Base-by-base conservation (phyloP, 1,140 invertebrate genomes). In the Bombyx mori region DNA sequence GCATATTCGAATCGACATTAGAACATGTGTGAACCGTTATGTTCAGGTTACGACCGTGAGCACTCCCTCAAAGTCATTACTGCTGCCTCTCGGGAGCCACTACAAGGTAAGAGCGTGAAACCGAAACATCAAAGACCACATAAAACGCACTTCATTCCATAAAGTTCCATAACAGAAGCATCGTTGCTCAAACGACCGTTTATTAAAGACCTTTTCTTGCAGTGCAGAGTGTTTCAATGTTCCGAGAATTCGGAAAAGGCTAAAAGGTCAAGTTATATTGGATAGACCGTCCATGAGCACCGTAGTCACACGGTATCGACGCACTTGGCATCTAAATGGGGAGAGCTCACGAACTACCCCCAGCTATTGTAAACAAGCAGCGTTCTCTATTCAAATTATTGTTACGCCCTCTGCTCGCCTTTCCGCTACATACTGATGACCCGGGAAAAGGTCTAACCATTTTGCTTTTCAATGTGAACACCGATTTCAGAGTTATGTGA, bases 91-190 rank as follows among this genome's bases (percentile, higher is more conserved):
- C 45, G 66, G 68, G 72, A 77, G 58, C 69, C 68, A 74, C 69
- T 76, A 67, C 60, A 67, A 62, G 67, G 60, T 77, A 71, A 73
- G 69, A 75, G 72, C 71, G 69, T 67, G 67, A 75, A 79, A 76
- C 68, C 66, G 72, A 79, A 54, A 84, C 72, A 80, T 85, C 77
- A 76, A 82, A 80, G 67, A 66, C 67, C 73, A 63, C 71, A 79
- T 75, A 77, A 76, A 77, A 79, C 72, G 75, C 71, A 81, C 78
- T 84, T 75, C 65, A 74, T 76, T 73, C 69, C 70, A 81, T 77
- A 75, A 78, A 76, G 65, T 71, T 75, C 66, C 70, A 72, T 75
- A 71, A 75, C 71, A 75, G 65, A 73, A 73, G 66, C 74, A 68
- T 68, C 55, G 64, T 52, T 60, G 53, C 55, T 57, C 56, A 73